phyloP scores from a whole-genome alignment of 2,113 vertebrate species.

The Odocoileus hemionus region DNA sequence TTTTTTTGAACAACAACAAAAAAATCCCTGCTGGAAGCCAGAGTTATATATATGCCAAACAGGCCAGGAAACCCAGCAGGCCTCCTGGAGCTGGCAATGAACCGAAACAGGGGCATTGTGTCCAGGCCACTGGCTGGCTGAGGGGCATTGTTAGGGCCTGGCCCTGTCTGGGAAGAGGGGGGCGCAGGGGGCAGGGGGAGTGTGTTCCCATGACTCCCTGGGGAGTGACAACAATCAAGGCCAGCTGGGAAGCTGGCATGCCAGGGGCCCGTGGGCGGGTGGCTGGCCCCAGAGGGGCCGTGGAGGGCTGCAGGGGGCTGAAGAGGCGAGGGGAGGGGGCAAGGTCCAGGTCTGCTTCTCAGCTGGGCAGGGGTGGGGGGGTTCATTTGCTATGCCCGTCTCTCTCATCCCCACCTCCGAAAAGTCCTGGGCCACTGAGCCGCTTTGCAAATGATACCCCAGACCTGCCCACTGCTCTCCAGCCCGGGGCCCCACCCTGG shows the following conservation, averaged over 20 bases:
- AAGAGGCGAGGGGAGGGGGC: neutral
- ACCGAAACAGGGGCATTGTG: constrained; percentile 81
- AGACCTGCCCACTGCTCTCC: neutral
- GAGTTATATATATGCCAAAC: constrained; percentile 67
- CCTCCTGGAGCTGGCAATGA: constrained; percentile 61
- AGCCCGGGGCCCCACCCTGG: neutral
- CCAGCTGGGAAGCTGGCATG: constrained; percentile 70
- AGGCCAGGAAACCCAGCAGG: constrained; percentile 66
- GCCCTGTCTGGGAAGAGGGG: constrained; percentile 68
- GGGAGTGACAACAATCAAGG: constrained; percentile 73
- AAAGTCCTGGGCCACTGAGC: neutral
- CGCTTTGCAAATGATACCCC: neutral
- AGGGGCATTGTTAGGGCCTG: constrained; percentile 81
- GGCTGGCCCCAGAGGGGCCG: constrained; percentile 36
- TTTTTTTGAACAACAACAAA: neutral
- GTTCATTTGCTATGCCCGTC: neutral
- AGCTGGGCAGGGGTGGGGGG: neutral
- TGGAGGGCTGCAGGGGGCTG: neutral
- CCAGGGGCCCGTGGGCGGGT: constrained; percentile 27
- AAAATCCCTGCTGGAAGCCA: constrained; percentile 59
- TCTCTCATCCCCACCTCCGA: neutral
- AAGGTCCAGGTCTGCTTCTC: constrained; percentile 14
- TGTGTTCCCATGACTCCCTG: constrained; percentile 79
- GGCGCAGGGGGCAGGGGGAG: constrained; percentile 44
- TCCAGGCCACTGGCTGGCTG: constrained; percentile 81